Base-by-base conservation (phyloP, 2,888 invertebrate species). In the Leuctra nigra region DNA sequence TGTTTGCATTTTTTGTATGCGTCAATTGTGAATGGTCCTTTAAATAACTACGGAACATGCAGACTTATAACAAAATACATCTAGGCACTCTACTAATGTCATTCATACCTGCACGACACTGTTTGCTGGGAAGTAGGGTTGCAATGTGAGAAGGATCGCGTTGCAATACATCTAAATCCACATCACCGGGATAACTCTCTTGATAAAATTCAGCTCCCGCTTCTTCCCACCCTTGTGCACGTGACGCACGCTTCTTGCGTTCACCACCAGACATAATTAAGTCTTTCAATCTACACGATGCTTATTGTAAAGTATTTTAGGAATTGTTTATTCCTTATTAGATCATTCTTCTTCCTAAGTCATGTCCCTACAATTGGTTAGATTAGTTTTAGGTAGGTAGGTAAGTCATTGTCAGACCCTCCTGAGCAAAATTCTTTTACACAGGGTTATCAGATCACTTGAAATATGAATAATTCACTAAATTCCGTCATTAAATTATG, bases 141-240 rank as follows among this genome's bases (percentile, higher is more conserved):
- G 87, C 85, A 58, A 89, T 76, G 61, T 86, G 83, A 36, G 84
- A 81, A 13, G 87, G 86, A 70, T 87, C 87, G 62, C 81, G 77
- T 64, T 83, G 78, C 65, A 87, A 75, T 1, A 83, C 80, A 64
- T 87, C 83, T 61, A 67, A 56, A 57, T 87, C 85, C 61, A 83
- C 81, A 1, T 75, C 80, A 0, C 81, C 82, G 4, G 89, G 88
- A 72, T 89, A 91, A 64, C 86, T 78, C 71, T 90, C 90, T 70
- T 89, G 89, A 72, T 89, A 90, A 74, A 90, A 90, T 74, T 90
- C 89, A 1, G 82, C 83, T 0, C 87, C 88, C 3, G 89, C 90
- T 67, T 89, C 88, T 73, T 90, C 90, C 90, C 89, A 89, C 13
- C 88, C 83, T 65, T 81, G 79, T 2, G 77, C 76, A 61, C 75